Evolutionary conservation across 1,140 invertebrate species (phyloP).

Genomic region (Belonocnema kinseyi): DNA sequence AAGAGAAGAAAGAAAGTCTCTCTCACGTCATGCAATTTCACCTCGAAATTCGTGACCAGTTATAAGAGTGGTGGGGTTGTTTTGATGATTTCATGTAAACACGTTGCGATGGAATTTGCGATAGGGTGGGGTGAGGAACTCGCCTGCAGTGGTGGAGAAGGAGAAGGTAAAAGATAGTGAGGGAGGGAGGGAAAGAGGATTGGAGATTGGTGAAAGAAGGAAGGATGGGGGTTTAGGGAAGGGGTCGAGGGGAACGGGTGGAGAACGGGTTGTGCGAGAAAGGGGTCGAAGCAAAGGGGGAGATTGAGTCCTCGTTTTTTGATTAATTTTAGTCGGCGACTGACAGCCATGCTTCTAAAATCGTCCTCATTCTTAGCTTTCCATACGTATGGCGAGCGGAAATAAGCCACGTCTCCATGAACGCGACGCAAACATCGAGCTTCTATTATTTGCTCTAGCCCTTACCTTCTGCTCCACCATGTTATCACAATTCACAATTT

Average conservation of each 20-base stretch:
- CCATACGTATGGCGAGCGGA: constrained; percentile 7
- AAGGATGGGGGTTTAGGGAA: constrained; percentile 29
- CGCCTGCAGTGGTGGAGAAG: constrained; percentile 27
- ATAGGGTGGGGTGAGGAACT: constrained; percentile 33
- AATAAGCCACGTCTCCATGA: constrained; percentile 13
- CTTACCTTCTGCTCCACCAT: not conserved
- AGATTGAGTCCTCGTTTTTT: constrained; percentile 48
- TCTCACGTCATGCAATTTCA: not conserved
- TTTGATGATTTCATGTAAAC: constrained; percentile 51
- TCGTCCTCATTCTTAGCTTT: constrained; percentile 58
- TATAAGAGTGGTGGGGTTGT: constrained; percentile 35
- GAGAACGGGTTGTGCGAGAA: constrained; percentile 39
- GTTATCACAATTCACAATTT: not conserved
- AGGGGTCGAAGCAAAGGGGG: constrained; percentile 4
- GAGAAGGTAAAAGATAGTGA: constrained; percentile 3
- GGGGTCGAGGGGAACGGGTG: constrained; percentile 47
- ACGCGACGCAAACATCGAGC: constrained; percentile 10
- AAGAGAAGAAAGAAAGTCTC: not conserved
- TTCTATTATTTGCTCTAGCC: not conserved
- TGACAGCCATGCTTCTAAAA: constrained; percentile 57
- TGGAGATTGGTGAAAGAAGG: constrained; percentile 5
- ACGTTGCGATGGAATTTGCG: constrained; percentile 44
- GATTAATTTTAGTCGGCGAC: constrained; percentile 60
- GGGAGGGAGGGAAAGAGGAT: constrained; percentile 1
- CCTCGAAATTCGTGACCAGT: not conserved